Base-by-base conservation (phyloP, 2,113 vertebrate genomes). In the Haemorhous mexicanus region DNA sequence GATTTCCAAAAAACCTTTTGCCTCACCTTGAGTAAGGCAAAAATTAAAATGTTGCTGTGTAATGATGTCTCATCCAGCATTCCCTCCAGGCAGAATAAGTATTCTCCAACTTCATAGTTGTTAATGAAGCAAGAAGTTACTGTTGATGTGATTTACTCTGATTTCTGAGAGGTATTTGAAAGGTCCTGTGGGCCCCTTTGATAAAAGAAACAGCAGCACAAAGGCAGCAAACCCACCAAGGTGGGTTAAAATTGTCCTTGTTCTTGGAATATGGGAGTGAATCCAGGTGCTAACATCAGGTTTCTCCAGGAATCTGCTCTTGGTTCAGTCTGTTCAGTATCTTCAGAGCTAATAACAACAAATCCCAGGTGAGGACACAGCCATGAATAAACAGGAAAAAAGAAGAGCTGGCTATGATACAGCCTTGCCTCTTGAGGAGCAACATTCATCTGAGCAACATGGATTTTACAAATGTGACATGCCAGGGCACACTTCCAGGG, bases 401-500 rank as follows among this genome's bases (percentile, higher is more conserved):
- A 55, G 13, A 53, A 39, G 55, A 80, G 23, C 24, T 33, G 58
- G 41, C 39, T 78, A 19, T 12, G 63, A 37, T 24, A 39, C 19
- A 94, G 67, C 37, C 81, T 77, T 0, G 1, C 55, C 39, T 63
- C 93, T 47, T 21, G 67, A 70, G 67, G 63, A 83, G 43, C 23
- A 67, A 63, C 32, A 39, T 50, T 77, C 59, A 26, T 67, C 50
- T 59, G 62, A 88, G 37, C 47, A 88, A 76, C 55, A 52, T 3
- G 58, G 23, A 16, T 91, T 82, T 95, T 58, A 46, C 58, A 33
- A 9, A 76, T 9, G 59, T 85, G 81, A 74, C 77, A 22, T 9
- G 26, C 72, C 85, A 92, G 83, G 95, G 79, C 83, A 59, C 37
- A 32, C 33, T 56, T 86, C 78, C 82, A 95, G 92, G 85, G 92